Conservation (phyloP, 2,113 vertebrate species). For the Ceyx cyanopectus region DNA sequence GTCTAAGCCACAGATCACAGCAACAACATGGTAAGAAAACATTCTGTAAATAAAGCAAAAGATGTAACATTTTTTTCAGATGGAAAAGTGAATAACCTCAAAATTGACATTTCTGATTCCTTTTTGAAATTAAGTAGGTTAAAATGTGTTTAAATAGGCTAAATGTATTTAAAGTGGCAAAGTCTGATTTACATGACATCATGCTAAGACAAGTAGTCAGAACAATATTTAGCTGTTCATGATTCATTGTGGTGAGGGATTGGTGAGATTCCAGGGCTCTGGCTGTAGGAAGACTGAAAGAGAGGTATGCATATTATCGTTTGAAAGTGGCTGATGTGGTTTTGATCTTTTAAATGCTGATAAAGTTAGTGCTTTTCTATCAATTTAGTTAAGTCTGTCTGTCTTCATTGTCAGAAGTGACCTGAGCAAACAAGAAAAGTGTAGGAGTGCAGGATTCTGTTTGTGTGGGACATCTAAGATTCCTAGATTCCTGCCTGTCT, state of each 20-base stretch:
- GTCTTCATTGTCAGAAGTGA: neutral
- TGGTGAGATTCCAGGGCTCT: constrained; percentile 36
- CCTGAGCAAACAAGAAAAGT: neutral
- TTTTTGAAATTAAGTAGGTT: neutral
- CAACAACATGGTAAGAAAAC: neutral
- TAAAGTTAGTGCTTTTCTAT: neutral
- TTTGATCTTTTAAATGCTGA: constrained; percentile 17
- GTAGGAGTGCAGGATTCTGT: neutral
- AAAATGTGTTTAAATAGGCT: constrained; percentile 13
- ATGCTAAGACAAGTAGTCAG: constrained; percentile 33
- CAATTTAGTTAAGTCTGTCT: neutral
- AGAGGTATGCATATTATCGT: constrained; percentile 21
- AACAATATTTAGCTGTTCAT: constrained; percentile 44
- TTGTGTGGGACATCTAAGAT: neutral
- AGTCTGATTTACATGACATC: neutral
- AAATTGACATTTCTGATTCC: neutral
- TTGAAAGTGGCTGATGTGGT: neutral
- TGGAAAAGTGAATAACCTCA: neutral
- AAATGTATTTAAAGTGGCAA: constrained; percentile 15
- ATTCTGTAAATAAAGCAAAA: neutral
- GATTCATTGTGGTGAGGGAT: neutral
- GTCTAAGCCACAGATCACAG: neutral
- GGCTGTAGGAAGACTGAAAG: constrained; percentile 5
- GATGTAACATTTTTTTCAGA: neutral
- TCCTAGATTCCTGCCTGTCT: constrained; percentile 24